Conservation (phyloP, 1,140 invertebrate genomes). For the Cylas formicarius region DNA sequence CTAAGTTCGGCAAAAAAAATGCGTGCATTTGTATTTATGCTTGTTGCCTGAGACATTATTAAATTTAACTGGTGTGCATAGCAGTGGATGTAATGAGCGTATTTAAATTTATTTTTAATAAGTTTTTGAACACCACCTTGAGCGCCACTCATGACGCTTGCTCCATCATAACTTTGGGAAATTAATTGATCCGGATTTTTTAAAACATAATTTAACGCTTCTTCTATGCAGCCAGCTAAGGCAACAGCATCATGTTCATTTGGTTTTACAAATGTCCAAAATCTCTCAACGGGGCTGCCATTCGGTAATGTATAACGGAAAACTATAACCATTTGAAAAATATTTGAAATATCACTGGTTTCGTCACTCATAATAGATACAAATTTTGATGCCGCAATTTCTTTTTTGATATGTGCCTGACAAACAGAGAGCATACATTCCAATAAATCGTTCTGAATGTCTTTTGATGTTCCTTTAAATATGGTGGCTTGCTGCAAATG, state of each 20-base stretch:
- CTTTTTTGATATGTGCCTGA: conserved; percentile 27
- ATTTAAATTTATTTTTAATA: conserved; percentile 31
- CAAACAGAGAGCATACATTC: conserved; percentile 40
- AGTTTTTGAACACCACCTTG: conserved; percentile 29
- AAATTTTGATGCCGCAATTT: conserved; percentile 23
- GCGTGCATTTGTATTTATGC: conserved; percentile 23
- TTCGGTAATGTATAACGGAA: conserved; percentile 29
- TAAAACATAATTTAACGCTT: conserved; percentile 27
- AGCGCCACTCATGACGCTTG: conserved; percentile 32
- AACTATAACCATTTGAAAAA: conserved; percentile 33
- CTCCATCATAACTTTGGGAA: conserved; percentile 38
- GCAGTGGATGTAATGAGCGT: conserved; percentile 38
- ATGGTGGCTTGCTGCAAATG: conserved; percentile 28
- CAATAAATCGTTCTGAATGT: conserved; percentile 38
- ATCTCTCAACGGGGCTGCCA: conserved; percentile 29
- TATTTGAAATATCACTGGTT: conserved; percentile 33
- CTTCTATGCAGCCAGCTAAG: conserved; percentile 23
- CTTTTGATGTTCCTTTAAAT: conserved; percentile 33
- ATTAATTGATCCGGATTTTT: conserved; percentile 34
- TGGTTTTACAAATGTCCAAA: conserved; percentile 28
- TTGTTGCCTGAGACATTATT: conserved; percentile 32
- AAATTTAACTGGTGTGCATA: conserved; percentile 39
- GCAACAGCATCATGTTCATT: conserved; percentile 19
- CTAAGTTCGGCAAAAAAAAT: conserved; percentile 28
- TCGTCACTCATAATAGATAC: conserved; percentile 35